phyloP scores from a whole-genome alignment of 2,113 vertebrate genomes.

The Prietella phreatophila region DNA sequence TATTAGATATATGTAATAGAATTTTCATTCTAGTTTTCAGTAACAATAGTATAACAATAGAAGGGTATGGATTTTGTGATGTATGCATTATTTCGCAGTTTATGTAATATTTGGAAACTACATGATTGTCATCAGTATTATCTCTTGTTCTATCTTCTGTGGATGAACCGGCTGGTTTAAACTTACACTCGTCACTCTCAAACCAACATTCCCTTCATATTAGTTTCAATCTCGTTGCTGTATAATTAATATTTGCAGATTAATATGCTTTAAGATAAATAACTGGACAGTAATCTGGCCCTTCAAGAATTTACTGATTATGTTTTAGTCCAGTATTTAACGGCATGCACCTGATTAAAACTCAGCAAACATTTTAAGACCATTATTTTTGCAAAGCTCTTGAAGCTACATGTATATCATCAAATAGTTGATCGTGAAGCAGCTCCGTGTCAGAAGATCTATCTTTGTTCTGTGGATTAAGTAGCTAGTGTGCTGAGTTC shows the following conservation, averaged over 20 bases:
- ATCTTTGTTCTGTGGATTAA: constrained; percentile 84
- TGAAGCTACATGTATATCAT: constrained; percentile 38
- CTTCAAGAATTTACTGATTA: background rate
- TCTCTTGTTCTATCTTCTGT: background rate
- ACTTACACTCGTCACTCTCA: background rate
- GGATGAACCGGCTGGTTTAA: background rate
- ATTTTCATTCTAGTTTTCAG: background rate
- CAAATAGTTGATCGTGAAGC: constrained; percentile 75
- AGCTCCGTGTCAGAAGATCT: constrained; percentile 77
- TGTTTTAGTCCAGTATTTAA: background rate
- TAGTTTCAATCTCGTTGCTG: too few species aligned
- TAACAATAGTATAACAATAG: background rate
- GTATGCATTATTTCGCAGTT: background rate
- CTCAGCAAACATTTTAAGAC: too few species aligned
- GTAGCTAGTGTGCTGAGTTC: constrained; percentile 78
- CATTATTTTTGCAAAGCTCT: background rate
- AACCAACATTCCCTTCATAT: background rate
- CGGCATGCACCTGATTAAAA: background rate
- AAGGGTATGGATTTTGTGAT: constrained; percentile 7
- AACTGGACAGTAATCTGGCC: background rate
- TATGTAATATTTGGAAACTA: background rate
- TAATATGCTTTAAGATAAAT: background rate
- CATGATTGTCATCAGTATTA: background rate
- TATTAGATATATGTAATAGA: background rate
- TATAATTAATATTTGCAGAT: background rate